Base-by-base conservation (phyloP, 1,140 invertebrate genomes). In the Brachionus paranguensis region DNA sequence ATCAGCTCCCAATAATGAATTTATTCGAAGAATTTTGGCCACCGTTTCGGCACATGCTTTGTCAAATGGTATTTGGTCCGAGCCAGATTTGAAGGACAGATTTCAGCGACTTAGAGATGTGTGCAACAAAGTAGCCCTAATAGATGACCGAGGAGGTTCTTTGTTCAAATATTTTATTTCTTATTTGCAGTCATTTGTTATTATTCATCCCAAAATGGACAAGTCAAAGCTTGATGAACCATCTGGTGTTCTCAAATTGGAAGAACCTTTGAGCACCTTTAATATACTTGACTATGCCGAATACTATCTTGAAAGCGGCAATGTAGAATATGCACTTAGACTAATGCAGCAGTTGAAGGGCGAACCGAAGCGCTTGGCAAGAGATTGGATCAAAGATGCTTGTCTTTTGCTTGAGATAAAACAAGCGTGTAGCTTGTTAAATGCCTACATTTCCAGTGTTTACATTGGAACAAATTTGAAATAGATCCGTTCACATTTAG, bases 291-390 rank as follows among this genome's bases (percentile, higher is more conserved):
- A 94, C 85, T 91, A 95, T 88, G 95, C 95, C 1, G 93, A 93
- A 93, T 95, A 90, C 85, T 88, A 86, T 86, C 84, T 98, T 84
- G 94, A 97, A 86, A 92, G 93, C 85, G 94, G 94, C 24, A 92
- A 98, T 86, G 92, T 97, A 55, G 91, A 93, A 65, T 92, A 93
- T 88, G 94, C 95, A 0, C 89, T 98, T 0, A 92, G 93, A 74
- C 97, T 96, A 88, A 93, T 97, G 91, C 96, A 96, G 87, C 91
- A 97, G 53, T 89, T 98, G 27, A 91, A 93, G 86, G 96, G 96
- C 24, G 94, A 94, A 27, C 91, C 96, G 0, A 91, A 93, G 8
- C 91, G 91, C n/a, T 92, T 96, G 4, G 94, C 96, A 2, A 89
- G 88, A 55, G 93, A 94, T 85, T 99, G 96, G 96, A 92, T 96